Evolutionary conservation across 2,888 invertebrate genomes (phyloP).

Genomic region (Hyposoter dolosus): DNA sequence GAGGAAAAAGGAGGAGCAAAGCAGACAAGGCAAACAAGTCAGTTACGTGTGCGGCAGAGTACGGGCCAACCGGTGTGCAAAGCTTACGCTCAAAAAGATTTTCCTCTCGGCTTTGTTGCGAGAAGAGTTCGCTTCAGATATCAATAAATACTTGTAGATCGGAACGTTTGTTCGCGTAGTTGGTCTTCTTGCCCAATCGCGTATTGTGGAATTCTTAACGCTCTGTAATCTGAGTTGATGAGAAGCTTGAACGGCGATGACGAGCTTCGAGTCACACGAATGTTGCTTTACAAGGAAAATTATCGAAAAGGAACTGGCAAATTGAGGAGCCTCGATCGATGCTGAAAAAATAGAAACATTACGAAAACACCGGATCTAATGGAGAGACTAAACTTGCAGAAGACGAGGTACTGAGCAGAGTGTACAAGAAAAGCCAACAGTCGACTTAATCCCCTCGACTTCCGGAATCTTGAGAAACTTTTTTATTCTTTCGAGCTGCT

Average conservation of each 20-base stretch:
- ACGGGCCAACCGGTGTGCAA: constrained; percentile 21
- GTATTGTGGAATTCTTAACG: neutral
- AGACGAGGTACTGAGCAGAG: neutral
- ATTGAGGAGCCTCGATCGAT: constrained; percentile 5
- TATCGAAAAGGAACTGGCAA: neutral
- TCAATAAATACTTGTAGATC: neutral
- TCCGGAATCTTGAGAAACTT: constrained; percentile 18
- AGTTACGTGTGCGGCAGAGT: constrained; percentile 54
- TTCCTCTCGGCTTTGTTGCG: neutral
- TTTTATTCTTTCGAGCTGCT: neutral
- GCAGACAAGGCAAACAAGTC: constrained; percentile 61
- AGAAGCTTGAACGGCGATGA: constrained; percentile 2
- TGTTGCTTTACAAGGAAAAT: neutral
- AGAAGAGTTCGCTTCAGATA: neutral
- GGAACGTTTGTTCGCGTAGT: neutral
- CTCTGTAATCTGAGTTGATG: constrained; percentile 1
- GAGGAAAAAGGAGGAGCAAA: constrained; percentile 5
- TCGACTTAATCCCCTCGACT: constrained; percentile 39
- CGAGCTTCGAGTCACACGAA: neutral
- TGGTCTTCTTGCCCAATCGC: constrained; percentile 14
- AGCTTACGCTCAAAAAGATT: constrained; percentile 11
- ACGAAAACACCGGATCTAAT: constrained; percentile 6
- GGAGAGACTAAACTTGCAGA: constrained; percentile 9
- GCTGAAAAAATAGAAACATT: neutral
- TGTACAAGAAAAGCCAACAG: constrained; percentile 2